A percentile compares a stretch with the other conserved stretches of the same genome.
phyloP scores from a whole-genome alignment of 2,113 vertebrate genomes.

The Protobothrops mucrosquamatus region DNA sequence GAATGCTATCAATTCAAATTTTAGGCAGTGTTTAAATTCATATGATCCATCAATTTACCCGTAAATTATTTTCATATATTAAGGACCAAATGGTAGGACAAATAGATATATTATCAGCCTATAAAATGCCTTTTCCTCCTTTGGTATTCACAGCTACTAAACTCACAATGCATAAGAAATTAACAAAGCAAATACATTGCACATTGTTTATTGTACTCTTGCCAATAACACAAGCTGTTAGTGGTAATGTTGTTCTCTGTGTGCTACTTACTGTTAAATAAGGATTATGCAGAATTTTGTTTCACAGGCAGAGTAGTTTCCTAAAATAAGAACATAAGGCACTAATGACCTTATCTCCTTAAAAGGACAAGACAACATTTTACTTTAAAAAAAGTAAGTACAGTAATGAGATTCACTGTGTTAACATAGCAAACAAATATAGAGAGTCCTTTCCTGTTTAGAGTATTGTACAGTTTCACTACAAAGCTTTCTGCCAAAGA shows the following conservation, averaged over 20 bases:
- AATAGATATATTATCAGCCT: neutral
- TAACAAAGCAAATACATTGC: slow-evolving; percentile 30
- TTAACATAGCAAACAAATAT: neutral
- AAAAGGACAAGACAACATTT: neutral
- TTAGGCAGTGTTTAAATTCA: neutral
- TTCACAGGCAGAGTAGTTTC: slow-evolving; percentile 23
- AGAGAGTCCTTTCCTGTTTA: neutral
- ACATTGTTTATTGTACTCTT: rapidly evolving
- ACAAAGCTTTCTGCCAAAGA: slow-evolving; percentile 18
- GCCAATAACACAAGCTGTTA: slow-evolving; percentile 27
- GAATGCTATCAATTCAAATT: neutral
- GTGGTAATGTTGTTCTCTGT: slow-evolving; percentile 24
- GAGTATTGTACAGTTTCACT: neutral
- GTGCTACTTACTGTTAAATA: slow-evolving; percentile 10
- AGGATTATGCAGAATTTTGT: slow-evolving; percentile 28
- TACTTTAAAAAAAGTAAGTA: neutral
- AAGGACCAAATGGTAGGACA: slow-evolving; percentile 10
- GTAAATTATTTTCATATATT: slow-evolving; percentile 17
- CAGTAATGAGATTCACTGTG: neutral
- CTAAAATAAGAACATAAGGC: slow-evolving; percentile 3
- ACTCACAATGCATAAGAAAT: neutral
- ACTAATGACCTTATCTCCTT: slow-evolving; percentile 9
- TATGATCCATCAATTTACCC: slow-evolving; percentile 10
- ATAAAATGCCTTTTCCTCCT: slow-evolving; percentile 15
- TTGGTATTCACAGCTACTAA: slow-evolving; percentile 9